Conservation (phyloP, 2,113 vertebrate genomes). For the Mesocricetus auratus region DNA sequence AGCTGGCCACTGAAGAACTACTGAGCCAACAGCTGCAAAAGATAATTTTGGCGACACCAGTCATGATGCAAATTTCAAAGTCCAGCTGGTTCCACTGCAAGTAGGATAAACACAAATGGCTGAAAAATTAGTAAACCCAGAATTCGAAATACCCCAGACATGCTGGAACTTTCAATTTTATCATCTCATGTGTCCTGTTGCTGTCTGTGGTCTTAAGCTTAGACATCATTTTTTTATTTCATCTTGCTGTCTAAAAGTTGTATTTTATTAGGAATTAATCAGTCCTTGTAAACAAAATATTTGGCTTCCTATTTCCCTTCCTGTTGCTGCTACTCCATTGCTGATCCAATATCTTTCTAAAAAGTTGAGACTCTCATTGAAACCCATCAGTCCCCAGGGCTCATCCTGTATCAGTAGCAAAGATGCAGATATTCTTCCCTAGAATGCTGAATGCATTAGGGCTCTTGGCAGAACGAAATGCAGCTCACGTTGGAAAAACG, state of each 20-base stretch:
- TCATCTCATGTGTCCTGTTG: neutral
- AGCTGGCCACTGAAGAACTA: neutral
- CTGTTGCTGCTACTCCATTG: conserved; percentile 13
- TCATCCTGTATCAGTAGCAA: neutral
- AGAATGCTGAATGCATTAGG: rapidly evolving
- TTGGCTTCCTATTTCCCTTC: conserved; percentile 50
- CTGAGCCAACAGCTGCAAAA: neutral
- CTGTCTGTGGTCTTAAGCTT: neutral
- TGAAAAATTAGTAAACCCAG: neutral
- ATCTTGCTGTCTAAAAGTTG: neutral
- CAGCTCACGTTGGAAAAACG: neutral
- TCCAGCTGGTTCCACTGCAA: conserved; percentile 23
- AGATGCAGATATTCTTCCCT: neutral
- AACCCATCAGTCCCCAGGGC: neutral
- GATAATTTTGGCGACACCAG: conserved; percentile 31
- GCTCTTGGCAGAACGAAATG: neutral
- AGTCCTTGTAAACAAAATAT: conserved; percentile 46
- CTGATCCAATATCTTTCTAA: conserved; percentile 28
- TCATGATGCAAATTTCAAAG: neutral
- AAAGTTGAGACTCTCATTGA: conserved; percentile 29
- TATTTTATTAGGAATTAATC: conserved; percentile 11
- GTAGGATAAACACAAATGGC: conserved; percentile 19
- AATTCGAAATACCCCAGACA: neutral
- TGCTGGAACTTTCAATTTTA: neutral
- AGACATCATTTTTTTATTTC: neutral